These are phyloP conservation scores for Andrena dorsata DNA, from an alignment of 2,888 invertebrate genomes.

Conservation along the genomic window DNA sequence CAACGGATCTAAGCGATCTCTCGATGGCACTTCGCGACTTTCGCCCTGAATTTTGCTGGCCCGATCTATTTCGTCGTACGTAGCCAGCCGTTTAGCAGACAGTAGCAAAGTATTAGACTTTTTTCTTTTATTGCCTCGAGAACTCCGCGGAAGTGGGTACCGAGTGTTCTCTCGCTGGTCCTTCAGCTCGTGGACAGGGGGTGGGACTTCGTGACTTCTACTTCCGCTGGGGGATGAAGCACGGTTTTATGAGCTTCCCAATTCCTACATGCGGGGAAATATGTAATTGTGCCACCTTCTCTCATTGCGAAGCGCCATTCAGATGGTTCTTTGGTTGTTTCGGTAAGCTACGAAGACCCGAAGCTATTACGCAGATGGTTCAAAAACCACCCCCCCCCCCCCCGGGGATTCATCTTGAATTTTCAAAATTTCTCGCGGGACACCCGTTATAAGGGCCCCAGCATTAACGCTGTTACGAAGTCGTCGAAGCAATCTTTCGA, in stretches of 20 bases:
- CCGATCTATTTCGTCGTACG: neutral
- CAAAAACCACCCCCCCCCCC: neutral
- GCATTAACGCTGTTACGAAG: slow-evolving; percentile 72
- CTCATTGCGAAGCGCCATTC: no score
- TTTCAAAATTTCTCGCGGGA: slow-evolving; percentile 31
- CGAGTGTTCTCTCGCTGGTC: neutral
- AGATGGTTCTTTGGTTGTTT: no score
- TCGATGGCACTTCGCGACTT: neutral
- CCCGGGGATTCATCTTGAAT: neutral
- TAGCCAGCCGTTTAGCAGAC: neutral
- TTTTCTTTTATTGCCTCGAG: neutral
- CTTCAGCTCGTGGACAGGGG: neutral
- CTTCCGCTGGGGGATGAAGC: neutral
- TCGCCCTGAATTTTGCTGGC: neutral
- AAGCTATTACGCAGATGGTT: neutral
- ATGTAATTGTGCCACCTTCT: no score
- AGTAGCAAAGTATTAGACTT: neutral
- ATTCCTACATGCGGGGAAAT: no score
- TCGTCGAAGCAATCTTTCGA: slow-evolving; percentile 76
- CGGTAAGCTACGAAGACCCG: no score
- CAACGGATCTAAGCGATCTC: slow-evolving; percentile 1
- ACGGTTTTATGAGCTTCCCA: no score
- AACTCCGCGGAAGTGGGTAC: neutral
- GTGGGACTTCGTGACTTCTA: neutral
- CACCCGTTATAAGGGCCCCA: slow-evolving; percentile 64